Percentiles rank a stretch among this genome's conserved stretches.
phyloP scores from a whole-genome alignment of 2,888 invertebrate species.

The Augochlorella aurata region DNA sequence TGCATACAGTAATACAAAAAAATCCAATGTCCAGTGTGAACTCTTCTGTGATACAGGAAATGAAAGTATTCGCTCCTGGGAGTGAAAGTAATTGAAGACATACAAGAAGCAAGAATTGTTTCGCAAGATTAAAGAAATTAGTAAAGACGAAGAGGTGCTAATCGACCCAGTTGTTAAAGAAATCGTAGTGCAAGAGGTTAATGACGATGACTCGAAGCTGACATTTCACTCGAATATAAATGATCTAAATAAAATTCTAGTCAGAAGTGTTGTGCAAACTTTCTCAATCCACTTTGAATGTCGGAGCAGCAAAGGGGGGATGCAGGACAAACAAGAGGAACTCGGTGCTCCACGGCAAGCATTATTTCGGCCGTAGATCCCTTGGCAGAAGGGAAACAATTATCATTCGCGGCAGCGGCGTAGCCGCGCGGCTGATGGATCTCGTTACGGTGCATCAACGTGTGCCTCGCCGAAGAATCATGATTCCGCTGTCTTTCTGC shows the following conservation, averaged over 20 bases:
- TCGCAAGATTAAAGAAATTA: too few relatives aligned
- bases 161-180: too few relatives aligned
- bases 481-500: conserved; percentile 59
- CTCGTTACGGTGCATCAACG: conserved; percentile 65
- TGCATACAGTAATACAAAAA: too few relatives aligned
- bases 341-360: conserved; percentile 4
- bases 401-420: conserved; percentile 36
- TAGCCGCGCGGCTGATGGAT: conserved; percentile 43
- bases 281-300: background rate
- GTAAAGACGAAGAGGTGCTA: too few relatives aligned
- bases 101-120: too few relatives aligned
- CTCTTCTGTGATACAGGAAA: too few relatives aligned
- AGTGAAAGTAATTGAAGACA: too few relatives aligned
- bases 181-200: too few relatives aligned
- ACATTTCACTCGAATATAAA: background rate
- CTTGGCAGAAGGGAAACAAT: conserved; percentile 32
- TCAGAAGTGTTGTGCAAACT: background rate
- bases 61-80: too few relatives aligned
- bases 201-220: too few relatives aligned
- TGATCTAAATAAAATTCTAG: background rate
- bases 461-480: conserved; percentile 52
- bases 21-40: too few relatives aligned
- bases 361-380: background rate
- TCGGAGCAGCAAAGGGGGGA: background rate
- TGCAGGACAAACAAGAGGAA: background rate